These are phyloP conservation scores for Tamandua tetradactyla DNA, from an alignment of 2,797 vertebrate genomes.

Conservation along the genomic window DNA sequence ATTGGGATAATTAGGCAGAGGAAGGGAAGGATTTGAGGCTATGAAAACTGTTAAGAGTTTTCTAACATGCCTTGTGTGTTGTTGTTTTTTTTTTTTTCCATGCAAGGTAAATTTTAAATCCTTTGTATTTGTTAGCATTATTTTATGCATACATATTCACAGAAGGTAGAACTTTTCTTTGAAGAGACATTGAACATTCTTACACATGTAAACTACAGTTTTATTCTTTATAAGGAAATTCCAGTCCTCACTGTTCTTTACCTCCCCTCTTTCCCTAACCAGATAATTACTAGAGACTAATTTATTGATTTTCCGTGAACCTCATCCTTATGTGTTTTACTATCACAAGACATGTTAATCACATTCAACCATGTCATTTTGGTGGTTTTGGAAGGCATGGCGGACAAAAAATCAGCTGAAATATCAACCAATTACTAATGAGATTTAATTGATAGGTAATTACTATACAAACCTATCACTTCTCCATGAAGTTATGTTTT, in stretches of 20 bases:
- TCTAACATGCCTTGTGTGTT: neutral
- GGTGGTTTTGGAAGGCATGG: neutral
- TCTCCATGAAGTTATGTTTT: constrained; percentile 53
- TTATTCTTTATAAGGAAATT: neutral
- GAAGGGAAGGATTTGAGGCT: neutral
- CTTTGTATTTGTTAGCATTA: neutral
- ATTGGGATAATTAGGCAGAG: neutral
- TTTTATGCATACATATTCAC: neutral
- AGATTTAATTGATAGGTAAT: constrained; percentile 53
- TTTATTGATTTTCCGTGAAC: neutral
- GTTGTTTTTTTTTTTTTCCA: neutral
- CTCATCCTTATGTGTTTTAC: neutral
- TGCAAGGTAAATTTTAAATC: neutral
- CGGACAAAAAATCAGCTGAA: neutral
- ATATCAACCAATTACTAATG: constrained; percentile 61
- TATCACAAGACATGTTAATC: neutral
- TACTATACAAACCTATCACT: constrained; percentile 56
- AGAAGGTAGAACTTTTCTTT: neutral
- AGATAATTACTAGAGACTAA: neutral
- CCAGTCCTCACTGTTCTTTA: neutral
- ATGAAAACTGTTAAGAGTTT: neutral
- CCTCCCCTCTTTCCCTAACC: no score
- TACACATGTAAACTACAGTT: neutral
- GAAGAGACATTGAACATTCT: neutral
- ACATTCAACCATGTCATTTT: neutral